These are phyloP conservation scores for Malaclemys terrapin DNA, from an alignment of 2,113 vertebrate species.

Conservation along the genomic window DNA sequence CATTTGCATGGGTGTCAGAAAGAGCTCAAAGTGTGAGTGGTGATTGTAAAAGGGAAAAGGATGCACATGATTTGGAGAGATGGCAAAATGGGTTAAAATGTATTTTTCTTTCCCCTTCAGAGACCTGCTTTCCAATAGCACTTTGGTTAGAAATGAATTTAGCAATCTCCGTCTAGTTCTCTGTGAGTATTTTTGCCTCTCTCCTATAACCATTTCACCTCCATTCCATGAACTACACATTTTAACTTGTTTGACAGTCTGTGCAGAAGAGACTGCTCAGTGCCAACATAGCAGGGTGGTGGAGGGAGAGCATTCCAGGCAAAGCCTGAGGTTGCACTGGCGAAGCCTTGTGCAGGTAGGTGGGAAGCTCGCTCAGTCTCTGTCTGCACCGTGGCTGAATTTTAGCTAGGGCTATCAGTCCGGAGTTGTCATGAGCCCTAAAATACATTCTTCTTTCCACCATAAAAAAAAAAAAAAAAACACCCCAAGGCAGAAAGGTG, in stretches of 20 bases:
- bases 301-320: neutral
- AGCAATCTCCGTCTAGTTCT: neutral
- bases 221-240: neutral
- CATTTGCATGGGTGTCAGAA: fast-evolving
- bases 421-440: neutral
- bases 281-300: neutral
- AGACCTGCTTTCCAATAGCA: neutral
- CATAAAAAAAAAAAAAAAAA: neutral
- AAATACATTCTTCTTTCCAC: neutral
- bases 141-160: neutral
- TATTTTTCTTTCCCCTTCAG: fast-evolving
- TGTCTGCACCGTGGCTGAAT: neutral
- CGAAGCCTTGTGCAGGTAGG: fast-evolving
- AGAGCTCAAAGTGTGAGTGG: neutral
- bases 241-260: neutral
- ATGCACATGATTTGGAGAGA: fast-evolving
- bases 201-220: neutral
- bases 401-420: neutral
- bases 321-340: neutral
- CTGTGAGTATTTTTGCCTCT: neutral
- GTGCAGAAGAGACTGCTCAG: no score
- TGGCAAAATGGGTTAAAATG: neutral
- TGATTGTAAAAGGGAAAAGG: neutral
- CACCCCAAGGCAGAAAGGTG: neutral
- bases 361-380: neutral